Base-by-base conservation (phyloP, 2,797 vertebrate species). In the Brachyrhaphis roseni region DNA sequence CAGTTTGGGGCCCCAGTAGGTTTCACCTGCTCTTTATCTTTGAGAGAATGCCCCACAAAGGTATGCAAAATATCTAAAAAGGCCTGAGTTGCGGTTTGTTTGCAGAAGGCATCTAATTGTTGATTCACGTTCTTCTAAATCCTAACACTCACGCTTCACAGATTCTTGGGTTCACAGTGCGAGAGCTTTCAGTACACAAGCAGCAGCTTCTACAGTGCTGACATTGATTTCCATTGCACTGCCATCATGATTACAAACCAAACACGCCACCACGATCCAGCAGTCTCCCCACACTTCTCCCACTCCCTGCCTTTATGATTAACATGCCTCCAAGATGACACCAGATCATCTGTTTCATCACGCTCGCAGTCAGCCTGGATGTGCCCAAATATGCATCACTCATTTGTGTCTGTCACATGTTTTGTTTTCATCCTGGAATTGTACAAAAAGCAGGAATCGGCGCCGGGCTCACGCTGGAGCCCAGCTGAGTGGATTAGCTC, bases 401-500 rank as follows among this genome's bases (percentile, higher is more conserved):
- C 66, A 70, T 4, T 66, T 72, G 0, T 11, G 47, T 34, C 75
- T 77, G 20, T 36, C 45, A 45, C 76, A 49, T 23, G 4, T 79
- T 78, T 74, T 76, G 26, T 23, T n/a, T 64, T 76, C 78, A 34
- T 26, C 66, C 39, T 51, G 73, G 8, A 68, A 57, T 31, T 20
- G 68, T 66, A 62, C 59, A 18, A 45, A 78, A 23, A 46, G 73
- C 8, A 78, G 76, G 72, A 78, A 70, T 41, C 11, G 72, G 78
- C 6, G 26, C 59, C 72, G 45, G 41, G 75, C 76, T 80, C 85
- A 49, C 16, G 77, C 71, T 2, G 64, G 79, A 73, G 82, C 85
- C 90, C 86, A 86, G 88, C 83, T 81, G 91, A 94, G 92, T 91
- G 92, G 89, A 94, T 95, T 90, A 94, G 88, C 84, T 79, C 87